Conservation (phyloP, 2,113 vertebrate species). For the Paedocypris sp. region DNA sequence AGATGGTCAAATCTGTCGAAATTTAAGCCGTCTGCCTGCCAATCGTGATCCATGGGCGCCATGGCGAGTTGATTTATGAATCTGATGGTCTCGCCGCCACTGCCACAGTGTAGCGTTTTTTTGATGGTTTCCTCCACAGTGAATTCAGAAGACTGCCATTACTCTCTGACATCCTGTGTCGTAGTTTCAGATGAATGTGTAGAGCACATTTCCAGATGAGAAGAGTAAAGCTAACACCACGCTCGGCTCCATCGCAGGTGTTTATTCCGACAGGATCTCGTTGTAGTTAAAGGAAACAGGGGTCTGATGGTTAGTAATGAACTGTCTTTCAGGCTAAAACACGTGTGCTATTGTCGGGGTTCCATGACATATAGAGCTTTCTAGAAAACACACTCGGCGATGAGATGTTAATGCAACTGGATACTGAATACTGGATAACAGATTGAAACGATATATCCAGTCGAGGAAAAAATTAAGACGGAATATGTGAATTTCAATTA, state of each 20-base stretch:
- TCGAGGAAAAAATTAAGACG: no score
- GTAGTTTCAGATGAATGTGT: constrained; percentile 11
- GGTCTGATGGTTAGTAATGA: constrained; percentile 7
- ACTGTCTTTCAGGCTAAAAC: no score
- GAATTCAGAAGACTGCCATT: constrained; percentile 25
- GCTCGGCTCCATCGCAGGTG: constrained; percentile 8
- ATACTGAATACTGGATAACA: no score
- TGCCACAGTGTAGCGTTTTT: constrained; percentile 15
- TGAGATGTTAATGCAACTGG: no score
- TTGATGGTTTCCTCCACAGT: constrained; percentile 7
- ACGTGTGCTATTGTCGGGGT: no score
- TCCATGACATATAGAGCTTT: no score
- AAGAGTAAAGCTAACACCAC: constrained; percentile 11
- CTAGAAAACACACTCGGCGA: no score
- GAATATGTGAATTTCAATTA: no score
- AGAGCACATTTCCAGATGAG: constrained; percentile 4
- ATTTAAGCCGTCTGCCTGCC: constrained; percentile 5
- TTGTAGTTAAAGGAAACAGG: no score
- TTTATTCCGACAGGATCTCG: constrained; percentile 5
- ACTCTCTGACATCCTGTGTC: constrained; percentile 18
- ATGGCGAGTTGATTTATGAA: constrained; percentile 7
- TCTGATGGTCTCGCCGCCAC: constrained; percentile 23
- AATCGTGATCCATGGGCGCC: background rate
- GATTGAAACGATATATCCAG: no score
- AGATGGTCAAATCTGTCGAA: background rate